Evolutionary conservation across 2,888 invertebrate species (phyloP), one percentile per base, ranked within the genome.

Genomic region (Tipula confusa): DNA sequence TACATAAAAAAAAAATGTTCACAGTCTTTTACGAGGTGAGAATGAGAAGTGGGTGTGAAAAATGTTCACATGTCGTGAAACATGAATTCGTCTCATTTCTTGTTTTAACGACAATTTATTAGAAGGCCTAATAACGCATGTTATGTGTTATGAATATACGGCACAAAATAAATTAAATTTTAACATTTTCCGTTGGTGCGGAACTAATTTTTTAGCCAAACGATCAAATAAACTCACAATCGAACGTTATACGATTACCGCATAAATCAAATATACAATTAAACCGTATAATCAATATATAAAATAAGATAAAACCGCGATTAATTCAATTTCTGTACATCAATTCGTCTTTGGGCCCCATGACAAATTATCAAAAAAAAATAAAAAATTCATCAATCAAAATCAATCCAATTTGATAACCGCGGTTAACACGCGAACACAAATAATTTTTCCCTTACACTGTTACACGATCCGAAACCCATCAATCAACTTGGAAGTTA

Each of bases 31-130:
- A 64, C 64, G 64, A 64, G 64, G 64, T 64, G 64, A 64, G 64
- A 64, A 64, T 64, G 64, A 64, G 64, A 64, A 64, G 64, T 64
- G 64, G 64, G 64, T 64, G 64, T 64, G 64, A 64, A 64, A 64
- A 64, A 24, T 64, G n/a, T n/a, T 24, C 24, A 64, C 3, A 64
- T 64, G 64, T 24, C 64, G 64, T 64, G 64, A 64, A 64, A 64
- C 64, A 64, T 64, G 64, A 64, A 64, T 64, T 64, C 18, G 9
- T 64, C 24, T 64, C 64, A 64, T 64, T 64, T 64, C 64, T 64
- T 18, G 64, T 64, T 24, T 64, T 24, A 64, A n/a, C 24, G 64
- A 24, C 64, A 64, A 64, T 64, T 64, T 64, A 64, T 64, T 64
- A 64, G 18, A 24, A 24, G 11, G 24, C 64, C 64, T 24, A 64